Percentiles rank a stretch among this genome's conserved stretches.
phyloP scores from a whole-genome alignment of 1,140 invertebrate species.

The Pantala flavescens region DNA sequence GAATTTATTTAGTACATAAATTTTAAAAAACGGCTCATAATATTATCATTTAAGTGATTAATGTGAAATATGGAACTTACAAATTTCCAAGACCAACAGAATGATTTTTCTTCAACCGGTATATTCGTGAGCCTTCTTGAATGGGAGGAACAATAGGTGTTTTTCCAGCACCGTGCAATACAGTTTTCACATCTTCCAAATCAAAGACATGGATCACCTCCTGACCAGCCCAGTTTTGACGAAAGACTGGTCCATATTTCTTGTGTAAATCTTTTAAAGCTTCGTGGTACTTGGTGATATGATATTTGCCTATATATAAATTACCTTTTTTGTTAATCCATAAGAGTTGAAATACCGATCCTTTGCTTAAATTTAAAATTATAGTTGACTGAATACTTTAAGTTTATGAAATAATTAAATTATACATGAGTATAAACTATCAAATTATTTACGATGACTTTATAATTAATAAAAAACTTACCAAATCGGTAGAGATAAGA shows the following conservation, averaged over 20 bases:
- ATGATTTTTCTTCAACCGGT: conserved; percentile 36
- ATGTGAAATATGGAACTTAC: conserved; percentile 28
- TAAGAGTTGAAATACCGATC: too few relatives aligned
- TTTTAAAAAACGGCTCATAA: too few relatives aligned
- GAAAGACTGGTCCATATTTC: conserved; percentile 31
- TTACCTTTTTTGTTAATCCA: too few relatives aligned
- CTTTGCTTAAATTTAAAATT: too few relatives aligned
- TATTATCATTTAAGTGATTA: too few relatives aligned
- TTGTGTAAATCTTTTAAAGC: conserved; percentile 27
- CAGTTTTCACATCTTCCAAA: conserved; percentile 32
- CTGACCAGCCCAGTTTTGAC: conserved; percentile 27
- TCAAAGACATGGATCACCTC: conserved; percentile 32
- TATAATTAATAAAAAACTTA: not conserved
- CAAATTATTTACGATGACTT: too few relatives aligned
- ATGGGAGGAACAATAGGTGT: conserved; percentile 39
- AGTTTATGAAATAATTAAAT: too few relatives aligned
- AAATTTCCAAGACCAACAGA: conserved; percentile 45
- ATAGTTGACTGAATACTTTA: too few relatives aligned
- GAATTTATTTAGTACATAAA: too few relatives aligned
- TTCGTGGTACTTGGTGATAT: conserved; percentile 29
- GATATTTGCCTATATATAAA: conserved; percentile 26
- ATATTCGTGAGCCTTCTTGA: conserved; percentile 38
- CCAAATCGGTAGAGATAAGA: not conserved
- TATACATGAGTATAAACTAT: too few relatives aligned
- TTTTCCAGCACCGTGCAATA: conserved; percentile 36